Evolutionary conservation across 2,797 vertebrate species (phyloP), one percentile per base, ranked within the genome.

Genomic region (Chaenodraco wilsoni): DNA sequence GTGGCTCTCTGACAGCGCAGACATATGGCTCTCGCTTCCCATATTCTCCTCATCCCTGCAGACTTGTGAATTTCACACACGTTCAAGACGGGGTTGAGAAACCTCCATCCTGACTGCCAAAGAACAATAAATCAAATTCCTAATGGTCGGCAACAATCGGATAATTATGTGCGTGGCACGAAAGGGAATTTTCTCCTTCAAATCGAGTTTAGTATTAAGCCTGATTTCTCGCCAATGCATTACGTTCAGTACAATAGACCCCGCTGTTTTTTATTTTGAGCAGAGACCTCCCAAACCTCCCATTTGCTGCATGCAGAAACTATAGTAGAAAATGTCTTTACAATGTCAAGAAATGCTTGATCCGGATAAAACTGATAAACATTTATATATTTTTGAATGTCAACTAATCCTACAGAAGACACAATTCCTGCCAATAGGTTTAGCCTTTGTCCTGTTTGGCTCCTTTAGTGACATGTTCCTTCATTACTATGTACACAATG

Each of bases 51-150:
- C 87, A 84, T 84, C 88, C 88, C 80, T 89, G 74, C 76, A 89
- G 85, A 88, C 84, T 91, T 89, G 79, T 87, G 88, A 84, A 92
- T 91, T 91, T 91, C 82, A 85, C 89, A 79, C 92, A 91, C 90
- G 88, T 91, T 74, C 73, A 55, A 85, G 74, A 78, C 69, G 66
- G 82, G 78, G 84, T 76, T 69, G 83, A 81, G 88, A 88, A 90
- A 88, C 89, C 87, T 83, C 91, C 86, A 84, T 90, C 79, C 80
- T 68, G 87, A 69, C 89, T 89, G 91, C 91, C 88, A 88, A 88
- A 83, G 87, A 90, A 91, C 90, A 88, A 93, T 93, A 91, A 93
- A 93, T 93, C 93, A 92, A 87, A 88, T 82, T 88, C 87, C 85
- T 92, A 92, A 93, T 91, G 88, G 86, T 78, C 69, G 75, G 82